Conservation (phyloP, 2,888 invertebrate species). For the Amiota communis region DNA sequence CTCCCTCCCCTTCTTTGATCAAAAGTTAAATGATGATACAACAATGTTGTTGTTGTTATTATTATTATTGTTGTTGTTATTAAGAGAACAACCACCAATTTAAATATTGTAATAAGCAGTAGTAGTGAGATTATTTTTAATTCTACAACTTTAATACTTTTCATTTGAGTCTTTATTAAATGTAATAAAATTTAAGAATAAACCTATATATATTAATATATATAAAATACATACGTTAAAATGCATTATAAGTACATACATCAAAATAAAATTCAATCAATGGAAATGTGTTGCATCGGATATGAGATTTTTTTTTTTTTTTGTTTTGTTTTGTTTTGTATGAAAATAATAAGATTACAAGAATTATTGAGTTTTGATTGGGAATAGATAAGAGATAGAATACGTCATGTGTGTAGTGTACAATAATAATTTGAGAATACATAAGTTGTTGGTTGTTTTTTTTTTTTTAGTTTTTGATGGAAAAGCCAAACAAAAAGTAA, state of each 20-base stretch:
- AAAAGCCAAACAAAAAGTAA: slow-evolving; percentile 26
- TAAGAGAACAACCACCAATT: slow-evolving; percentile 23
- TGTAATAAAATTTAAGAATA: slow-evolving; percentile 53
- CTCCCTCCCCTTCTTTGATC: too few relatives aligned
- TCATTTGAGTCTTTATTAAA: slow-evolving; percentile 58
- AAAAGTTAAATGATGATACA: too few relatives aligned
- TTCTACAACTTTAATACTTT: slow-evolving; percentile 34
- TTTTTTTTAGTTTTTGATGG: slow-evolving; percentile 35
- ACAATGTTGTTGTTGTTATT: not conserved
- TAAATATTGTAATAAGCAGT: slow-evolving; percentile 20
- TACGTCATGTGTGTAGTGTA: slow-evolving; percentile 49
- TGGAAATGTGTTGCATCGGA: slow-evolving; percentile 47
- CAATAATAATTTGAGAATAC: too few relatives aligned
- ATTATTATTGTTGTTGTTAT: slow-evolving; percentile 28
- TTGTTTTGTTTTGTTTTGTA: slow-evolving; percentile 34
- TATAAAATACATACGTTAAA: slow-evolving; percentile 25
- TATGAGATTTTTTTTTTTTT: slow-evolving; percentile 44
- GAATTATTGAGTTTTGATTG: slow-evolving; percentile 47
- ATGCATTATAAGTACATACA: slow-evolving; percentile 57
- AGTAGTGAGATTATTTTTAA: slow-evolving; percentile 13
- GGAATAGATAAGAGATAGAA: slow-evolving; percentile 42
- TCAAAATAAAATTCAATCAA: slow-evolving; percentile 49
- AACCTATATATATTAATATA: slow-evolving; percentile 54
- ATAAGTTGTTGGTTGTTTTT: too few relatives aligned
- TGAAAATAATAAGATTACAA: slow-evolving; percentile 18